Evolutionary conservation across 2,888 invertebrate species (phyloP).

Genomic region (Nezara viridula): DNA sequence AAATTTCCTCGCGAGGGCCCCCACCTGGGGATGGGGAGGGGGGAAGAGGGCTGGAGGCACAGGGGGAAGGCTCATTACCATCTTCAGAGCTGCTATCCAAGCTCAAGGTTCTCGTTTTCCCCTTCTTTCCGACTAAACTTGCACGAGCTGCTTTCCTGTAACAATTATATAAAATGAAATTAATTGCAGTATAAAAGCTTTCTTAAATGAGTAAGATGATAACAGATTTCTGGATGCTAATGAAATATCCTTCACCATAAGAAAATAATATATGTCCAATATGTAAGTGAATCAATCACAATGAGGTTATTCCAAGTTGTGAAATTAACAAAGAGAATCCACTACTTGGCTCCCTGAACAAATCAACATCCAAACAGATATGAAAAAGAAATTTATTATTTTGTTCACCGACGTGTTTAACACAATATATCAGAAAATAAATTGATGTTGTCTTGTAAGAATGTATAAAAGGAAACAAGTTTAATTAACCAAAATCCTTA

Average conservation of each 20-base stretch:
- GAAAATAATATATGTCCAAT: background rate
- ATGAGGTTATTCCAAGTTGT: background rate
- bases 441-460: background rate
- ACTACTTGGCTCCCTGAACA: background rate
- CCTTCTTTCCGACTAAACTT: constrained; percentile 64
- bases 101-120: constrained; percentile 65
- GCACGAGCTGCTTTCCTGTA: constrained; percentile 66
- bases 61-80: constrained; percentile 67
- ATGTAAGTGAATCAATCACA: background rate
- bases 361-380: background rate
- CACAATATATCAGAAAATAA: background rate
- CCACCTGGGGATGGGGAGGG: constrained; percentile 66
- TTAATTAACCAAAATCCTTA: background rate
- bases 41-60: constrained; percentile 61
- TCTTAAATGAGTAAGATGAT: background rate
- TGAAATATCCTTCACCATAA: background rate
- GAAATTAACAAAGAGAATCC: background rate
- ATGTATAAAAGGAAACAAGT: background rate
- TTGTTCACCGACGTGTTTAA: background rate
- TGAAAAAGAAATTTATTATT: background rate
- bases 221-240: background rate
- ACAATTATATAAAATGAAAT: constrained; percentile 42
- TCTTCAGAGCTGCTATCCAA: constrained; percentile 67
- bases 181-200: background rate
- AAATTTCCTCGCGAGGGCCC: constrained; percentile 69